Evolutionary conservation across 2,888 invertebrate species (phyloP).

Genomic region (Trachelus stipa): DNA sequence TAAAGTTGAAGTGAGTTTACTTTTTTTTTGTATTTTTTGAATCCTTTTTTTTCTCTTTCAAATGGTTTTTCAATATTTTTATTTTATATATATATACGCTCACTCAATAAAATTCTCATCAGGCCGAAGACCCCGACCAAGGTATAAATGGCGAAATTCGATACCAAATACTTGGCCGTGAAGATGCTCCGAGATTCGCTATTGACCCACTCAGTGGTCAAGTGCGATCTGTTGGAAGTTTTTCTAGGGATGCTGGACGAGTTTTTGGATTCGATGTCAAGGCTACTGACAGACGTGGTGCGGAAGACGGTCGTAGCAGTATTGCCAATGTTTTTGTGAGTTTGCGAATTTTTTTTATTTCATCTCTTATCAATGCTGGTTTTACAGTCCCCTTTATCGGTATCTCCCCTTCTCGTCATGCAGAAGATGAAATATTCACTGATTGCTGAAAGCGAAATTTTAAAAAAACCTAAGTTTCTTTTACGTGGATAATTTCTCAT

Average conservation of each 20-base stretch:
- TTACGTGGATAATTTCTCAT: background rate
- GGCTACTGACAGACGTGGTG: constrained; percentile 84
- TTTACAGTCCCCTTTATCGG: background rate
- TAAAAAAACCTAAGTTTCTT: background rate
- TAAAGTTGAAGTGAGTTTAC: constrained; percentile 76
- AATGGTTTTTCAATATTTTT: background rate
- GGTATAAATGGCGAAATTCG: constrained; percentile 84
- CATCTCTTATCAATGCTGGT: background rate
- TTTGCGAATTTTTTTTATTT: constrained; percentile 38
- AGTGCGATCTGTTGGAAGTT: constrained; percentile 78
- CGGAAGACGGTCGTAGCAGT: constrained; percentile 84
- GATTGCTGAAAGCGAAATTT: background rate
- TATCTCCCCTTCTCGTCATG: background rate
- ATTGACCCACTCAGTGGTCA: constrained; percentile 83
- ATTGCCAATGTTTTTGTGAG: constrained; percentile 88
- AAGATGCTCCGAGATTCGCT: constrained; percentile 80
- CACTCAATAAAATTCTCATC: constrained; percentile 6
- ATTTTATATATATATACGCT: background rate
- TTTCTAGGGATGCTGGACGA: constrained; percentile 77
- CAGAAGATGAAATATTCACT: background rate
- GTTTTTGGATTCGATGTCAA: constrained; percentile 90
- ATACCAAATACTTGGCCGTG: constrained; percentile 81
- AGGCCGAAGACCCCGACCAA: constrained; percentile 81
- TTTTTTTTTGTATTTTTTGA: constrained; percentile 53
- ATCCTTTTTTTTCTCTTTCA: background rate